phyloP scores from a whole-genome alignment of 1,140 invertebrate genomes.

The Trachymyrmex cornetzi region DNA sequence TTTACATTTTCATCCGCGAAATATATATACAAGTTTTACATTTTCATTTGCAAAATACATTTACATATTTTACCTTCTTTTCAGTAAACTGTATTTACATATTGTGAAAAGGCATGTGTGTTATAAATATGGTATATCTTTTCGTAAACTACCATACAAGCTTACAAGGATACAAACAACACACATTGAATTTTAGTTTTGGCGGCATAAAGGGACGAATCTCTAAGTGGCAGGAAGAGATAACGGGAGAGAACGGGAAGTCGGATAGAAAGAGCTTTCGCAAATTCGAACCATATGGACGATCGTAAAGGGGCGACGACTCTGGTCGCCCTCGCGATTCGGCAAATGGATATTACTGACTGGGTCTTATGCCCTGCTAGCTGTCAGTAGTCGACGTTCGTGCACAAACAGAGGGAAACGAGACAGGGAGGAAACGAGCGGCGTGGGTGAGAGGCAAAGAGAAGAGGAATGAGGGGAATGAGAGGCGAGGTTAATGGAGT shows the following conservation, averaged over 20 bases:
- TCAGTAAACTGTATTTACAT: slow-evolving; percentile 37
- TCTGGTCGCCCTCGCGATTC: slow-evolving; percentile 52
- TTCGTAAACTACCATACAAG: slow-evolving; percentile 7
- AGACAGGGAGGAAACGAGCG: slow-evolving; percentile 31
- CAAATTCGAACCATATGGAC: slow-evolving; percentile 61
- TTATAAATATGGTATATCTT: neutral
- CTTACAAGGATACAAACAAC: slow-evolving; percentile 28
- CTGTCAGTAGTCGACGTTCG: slow-evolving; percentile 53
- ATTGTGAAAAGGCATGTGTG: neutral
- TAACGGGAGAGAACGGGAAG: slow-evolving; percentile 4
- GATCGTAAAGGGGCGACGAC: slow-evolving; percentile 62
- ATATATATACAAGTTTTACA: slow-evolving; percentile 30
- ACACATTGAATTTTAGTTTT: slow-evolving; percentile 2
- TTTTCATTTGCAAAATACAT: slow-evolving; percentile 28
- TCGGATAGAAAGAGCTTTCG: slow-evolving; percentile 33
- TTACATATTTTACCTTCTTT: slow-evolving; percentile 40
- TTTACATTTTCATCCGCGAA: slow-evolving; percentile 50
- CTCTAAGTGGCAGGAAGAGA: slow-evolving; percentile 19
- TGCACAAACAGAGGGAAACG: slow-evolving; percentile 63
- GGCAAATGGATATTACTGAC: slow-evolving; percentile 71
- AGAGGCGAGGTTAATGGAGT: slow-evolving; percentile 80
- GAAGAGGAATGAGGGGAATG: slow-evolving; percentile 59
- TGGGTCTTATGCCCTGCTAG: slow-evolving; percentile 64
- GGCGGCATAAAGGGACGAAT: neutral
- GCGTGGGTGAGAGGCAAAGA: slow-evolving; percentile 19